Conservation (phyloP, 2,797 vertebrate species). For the Sphenodon punctatus region DNA sequence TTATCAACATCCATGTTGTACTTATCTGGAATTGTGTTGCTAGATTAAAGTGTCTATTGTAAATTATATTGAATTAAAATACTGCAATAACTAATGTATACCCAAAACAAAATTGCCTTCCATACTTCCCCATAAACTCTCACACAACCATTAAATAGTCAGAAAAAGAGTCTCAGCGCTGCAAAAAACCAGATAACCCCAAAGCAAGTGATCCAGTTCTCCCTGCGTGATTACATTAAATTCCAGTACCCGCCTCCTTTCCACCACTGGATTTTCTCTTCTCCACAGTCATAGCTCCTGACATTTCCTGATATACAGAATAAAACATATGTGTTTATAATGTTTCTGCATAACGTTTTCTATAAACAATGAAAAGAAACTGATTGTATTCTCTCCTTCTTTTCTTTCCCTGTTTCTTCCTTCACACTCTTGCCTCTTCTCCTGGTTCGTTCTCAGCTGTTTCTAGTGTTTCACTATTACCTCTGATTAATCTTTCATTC, state of each 20-base stretch:
- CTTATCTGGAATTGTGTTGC: neutral
- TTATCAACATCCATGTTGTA: no score
- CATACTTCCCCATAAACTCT: neutral
- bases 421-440: conserved; percentile 21
- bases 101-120: neutral
- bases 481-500: conserved; percentile 54
- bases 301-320: neutral
- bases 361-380: conserved; percentile 33
- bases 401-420: conserved; percentile 42
- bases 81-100: neutral
- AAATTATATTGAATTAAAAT: neutral
- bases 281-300: neutral
- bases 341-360: neutral
- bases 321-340: neutral
- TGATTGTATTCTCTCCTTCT: neutral
- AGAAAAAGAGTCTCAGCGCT: neutral
- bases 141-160: neutral
- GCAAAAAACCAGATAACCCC: neutral
- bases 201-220: no score
- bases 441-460: conserved; percentile 11
- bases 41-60: neutral
- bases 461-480: conserved; percentile 47
- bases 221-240: no score
- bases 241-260: neutral
- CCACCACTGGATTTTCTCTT: neutral